phyloP scores from a whole-genome alignment of 2,113 vertebrate genomes.

The Oxyura jamaicensis region DNA sequence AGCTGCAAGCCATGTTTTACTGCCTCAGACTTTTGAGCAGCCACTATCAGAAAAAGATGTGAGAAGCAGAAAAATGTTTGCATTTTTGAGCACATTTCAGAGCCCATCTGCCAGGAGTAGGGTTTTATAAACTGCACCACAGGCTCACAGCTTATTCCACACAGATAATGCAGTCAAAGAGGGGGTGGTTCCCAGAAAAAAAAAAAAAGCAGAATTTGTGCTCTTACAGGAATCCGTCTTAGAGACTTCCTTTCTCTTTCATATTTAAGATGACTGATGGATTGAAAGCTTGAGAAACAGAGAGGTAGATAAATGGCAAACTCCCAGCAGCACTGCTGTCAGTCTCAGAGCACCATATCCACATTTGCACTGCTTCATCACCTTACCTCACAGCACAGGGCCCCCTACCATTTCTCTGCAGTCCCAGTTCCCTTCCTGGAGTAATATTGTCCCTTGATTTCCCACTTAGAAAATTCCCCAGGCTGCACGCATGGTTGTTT shows the following conservation, averaged over 20 bases:
- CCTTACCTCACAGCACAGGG: no score
- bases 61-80: background rate
- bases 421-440: background rate
- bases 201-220: background rate
- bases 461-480: background rate
- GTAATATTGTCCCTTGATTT: background rate
- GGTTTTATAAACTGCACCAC: background rate
- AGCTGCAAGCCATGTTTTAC: background rate
- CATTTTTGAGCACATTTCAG: background rate
- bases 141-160: background rate
- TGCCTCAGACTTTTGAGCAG: background rate
- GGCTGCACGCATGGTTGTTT: background rate
- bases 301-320: background rate
- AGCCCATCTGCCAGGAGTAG: fast-evolving
- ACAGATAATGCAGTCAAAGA: background rate
- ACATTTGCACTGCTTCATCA: background rate
- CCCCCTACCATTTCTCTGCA: background rate
- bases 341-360: background rate
- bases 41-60: background rate
- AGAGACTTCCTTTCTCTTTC: background rate
- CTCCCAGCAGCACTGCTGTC: background rate
- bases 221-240: background rate
- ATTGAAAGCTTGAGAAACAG: background rate
- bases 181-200: background rate
- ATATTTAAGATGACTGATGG: background rate